Base-by-base conservation (phyloP, 92 coral and sea anemone species). In the Montipora capitata region DNA sequence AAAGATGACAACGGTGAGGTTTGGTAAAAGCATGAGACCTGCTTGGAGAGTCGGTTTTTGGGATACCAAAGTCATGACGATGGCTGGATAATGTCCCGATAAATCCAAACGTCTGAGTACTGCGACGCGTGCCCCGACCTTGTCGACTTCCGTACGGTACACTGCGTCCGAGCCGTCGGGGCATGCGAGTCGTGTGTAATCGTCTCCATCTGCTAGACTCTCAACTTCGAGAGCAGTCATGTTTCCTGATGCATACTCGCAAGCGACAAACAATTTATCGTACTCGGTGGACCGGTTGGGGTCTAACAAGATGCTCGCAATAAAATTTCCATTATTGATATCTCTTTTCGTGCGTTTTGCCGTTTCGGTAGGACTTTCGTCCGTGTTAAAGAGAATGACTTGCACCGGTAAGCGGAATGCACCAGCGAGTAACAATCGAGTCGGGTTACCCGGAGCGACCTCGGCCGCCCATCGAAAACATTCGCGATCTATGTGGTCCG, bases 371-470 rank as follows among this genome's bases (percentile, higher is more conserved):
- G 49, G 20, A 13, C 9, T 51, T n/a, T 76, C 81, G 81, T 76
- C 81, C 7, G 68, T 76, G 68, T 76, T 68, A 39, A 44, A 45
- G 4, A 73, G 18, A 7, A 73, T 51, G 58, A 61, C 78, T 27
- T 73, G 78, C 61, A 73, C 78, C 3, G 80, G 80, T 13, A 76
- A 17, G n/a, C 49, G 68, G 16, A 76, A 54, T 3, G 68, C 67
- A 41, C 80, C 80, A 12, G 80, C 80, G 27, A 76, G 14, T 11
- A 76, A 15, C 40, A 76, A 1, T 57, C 13, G 44, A 2, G 13
- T 27, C 3, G 80, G 67, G 13, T 20, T 15, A 5, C 56, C 80
- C 2, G 17, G 45, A 12, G 80, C 67, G 17, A 76, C 67, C 8
- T 15, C 18, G 4, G 80, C 43, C 2, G 80, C 80, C 66, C 68